Conservation (phyloP, 2,797 vertebrate genomes). For the Selene dorsalis region DNA sequence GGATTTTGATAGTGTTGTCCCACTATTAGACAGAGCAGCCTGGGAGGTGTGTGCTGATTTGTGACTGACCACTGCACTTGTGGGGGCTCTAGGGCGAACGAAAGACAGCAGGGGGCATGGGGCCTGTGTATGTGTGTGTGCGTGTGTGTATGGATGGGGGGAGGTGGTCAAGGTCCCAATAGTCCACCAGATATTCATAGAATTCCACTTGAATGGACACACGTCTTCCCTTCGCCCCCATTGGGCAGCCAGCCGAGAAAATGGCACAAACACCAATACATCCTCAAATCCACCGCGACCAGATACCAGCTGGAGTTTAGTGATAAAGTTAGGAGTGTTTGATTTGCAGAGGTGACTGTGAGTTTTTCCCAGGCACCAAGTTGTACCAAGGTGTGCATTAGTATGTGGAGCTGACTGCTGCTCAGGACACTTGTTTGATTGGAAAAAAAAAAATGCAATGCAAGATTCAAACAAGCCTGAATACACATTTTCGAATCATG, state of each 20-base stretch:
- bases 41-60: conserved; percentile 26
- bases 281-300: conserved; percentile 29
- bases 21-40: not conserved
- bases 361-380: conserved; percentile 12
- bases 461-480: conserved; percentile 32
- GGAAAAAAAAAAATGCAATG: conserved; percentile 16
- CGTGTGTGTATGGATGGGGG: conserved; percentile 2
- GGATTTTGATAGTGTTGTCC: conserved; percentile 16
- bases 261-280: conserved; percentile 59
- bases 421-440: conserved; percentile 45
- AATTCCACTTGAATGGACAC: conserved; percentile 79
- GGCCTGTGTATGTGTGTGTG: conserved; percentile 4
- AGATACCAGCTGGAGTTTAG: conserved; percentile 60
- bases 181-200: conserved; percentile 82
- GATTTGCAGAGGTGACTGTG: conserved; percentile 37
- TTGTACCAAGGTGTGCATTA: conserved; percentile 28
- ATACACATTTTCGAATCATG: conserved; percentile 47
- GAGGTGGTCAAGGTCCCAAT: conserved; percentile 31
- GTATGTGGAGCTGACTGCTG: conserved; percentile 40
- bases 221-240: conserved; percentile 44
- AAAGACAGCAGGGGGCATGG: conserved; percentile 21
- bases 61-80: conserved; percentile 50
- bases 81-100: conserved; percentile 48
- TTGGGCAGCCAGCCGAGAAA: conserved; percentile 74
- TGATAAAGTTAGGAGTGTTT: conserved; percentile 53